Evolutionary conservation across 2,113 vertebrate species (phyloP).

Genomic region (Pachypanchax playfairii): DNA sequence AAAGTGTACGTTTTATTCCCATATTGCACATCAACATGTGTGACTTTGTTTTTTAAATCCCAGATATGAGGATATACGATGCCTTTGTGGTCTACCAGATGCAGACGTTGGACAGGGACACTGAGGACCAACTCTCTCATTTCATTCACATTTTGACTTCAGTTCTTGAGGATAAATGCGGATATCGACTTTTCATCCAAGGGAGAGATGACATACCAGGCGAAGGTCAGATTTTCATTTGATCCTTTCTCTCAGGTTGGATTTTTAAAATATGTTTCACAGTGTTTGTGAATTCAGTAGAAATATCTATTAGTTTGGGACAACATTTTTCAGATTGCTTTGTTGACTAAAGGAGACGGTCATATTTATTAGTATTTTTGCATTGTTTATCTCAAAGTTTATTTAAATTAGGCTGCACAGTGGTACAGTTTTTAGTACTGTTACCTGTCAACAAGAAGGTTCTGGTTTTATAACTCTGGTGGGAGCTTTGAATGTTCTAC

Average conservation of each 20-base stretch:
- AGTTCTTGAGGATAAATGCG: slow-evolving; percentile 71
- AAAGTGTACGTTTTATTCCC: no score
- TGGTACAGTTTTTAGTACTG: no score
- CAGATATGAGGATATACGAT: slow-evolving; percentile 70
- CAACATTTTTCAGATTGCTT: no score
- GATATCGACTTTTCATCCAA: slow-evolving; percentile 76
- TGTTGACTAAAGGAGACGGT: no score
- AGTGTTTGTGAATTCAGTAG: neutral
- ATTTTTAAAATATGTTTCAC: neutral
- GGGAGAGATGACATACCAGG: slow-evolving; percentile 77
- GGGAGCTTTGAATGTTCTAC: no score
- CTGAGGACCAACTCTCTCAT: slow-evolving; percentile 32
- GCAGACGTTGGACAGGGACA: slow-evolving; percentile 32
- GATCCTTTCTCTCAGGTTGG: neutral
- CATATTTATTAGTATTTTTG: no score
- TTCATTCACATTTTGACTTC: slow-evolving; percentile 64
- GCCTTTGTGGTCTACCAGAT: slow-evolving; percentile 75
- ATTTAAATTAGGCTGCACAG: no score
- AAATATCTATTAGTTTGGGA: no score
- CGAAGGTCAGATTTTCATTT: slow-evolving; percentile 60
- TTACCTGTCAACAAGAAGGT: no score
- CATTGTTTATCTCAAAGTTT: no score
- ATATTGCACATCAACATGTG: no score
- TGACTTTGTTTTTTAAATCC: neutral
- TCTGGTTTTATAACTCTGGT: no score